Evolutionary conservation across 2,888 invertebrate genomes (phyloP), one percentile per base, ranked within the genome.

Genomic region (Athripsodes cinereus): DNA sequence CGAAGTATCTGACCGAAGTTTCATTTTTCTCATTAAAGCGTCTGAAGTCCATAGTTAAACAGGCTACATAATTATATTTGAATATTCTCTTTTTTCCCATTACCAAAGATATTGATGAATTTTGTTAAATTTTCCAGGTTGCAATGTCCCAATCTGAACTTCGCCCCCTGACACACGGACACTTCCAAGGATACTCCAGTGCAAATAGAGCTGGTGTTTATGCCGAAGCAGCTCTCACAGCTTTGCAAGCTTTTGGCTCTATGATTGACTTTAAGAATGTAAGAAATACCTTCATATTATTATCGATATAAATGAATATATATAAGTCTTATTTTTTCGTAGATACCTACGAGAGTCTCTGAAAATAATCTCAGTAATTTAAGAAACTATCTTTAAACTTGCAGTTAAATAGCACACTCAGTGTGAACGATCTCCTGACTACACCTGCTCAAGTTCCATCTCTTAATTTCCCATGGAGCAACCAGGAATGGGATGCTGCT

Each of bases 141-240:
- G 78, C 85, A 63, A 76, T 84, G 70, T 79, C 82, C 0, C 81
- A 85, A 64, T 79, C 83, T 0, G 83, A 84, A 61, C 69, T 88
- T 50, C 80, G 81, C 62, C 75, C 85, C 40, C 79, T 80, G 19
- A 77, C 82, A 0, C 83, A 85, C 35, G 91, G 91, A 19, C 87
- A 89, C 69, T 90, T 86, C 74, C 78, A 82, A 0, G 87, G 87
- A 53, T 94, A 94, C 70, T 91, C 92, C 0, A 92, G 92, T 65
- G 82, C 86, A 0, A 84, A 86, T 69, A 82, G 86, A 52, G 88
- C 88, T 0, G 92, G 92, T 1, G 82, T 89, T 6, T 88, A 83
- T 68, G 86, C 89, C 59, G 89, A 90, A 67, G 87, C 90, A 0
- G 89, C 91, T 0, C 80, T 89, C 40, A 83, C 88, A 2, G 86